Evolutionary conservation across 2,888 invertebrate genomes (phyloP), one percentile per base, ranked within the genome.

Genomic region (Phrixothrix hirtus): DNA sequence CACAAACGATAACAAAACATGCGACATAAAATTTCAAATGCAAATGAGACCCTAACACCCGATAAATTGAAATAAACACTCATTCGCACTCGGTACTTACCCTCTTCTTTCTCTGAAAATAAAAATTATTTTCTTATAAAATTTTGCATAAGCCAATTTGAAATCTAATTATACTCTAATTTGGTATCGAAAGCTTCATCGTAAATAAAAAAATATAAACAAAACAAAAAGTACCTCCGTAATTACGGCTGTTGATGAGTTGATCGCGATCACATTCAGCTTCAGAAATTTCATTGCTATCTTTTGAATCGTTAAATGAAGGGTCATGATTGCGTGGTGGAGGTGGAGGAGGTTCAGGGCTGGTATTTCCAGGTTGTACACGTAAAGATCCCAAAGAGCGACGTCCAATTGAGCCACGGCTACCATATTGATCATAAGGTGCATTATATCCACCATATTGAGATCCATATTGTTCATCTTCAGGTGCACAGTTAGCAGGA

Each of bases 211-310:
- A 49, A n/a, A n/a, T n/a, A n/a, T n/a, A n/a, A n/a, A n/a, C n/a
- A n/a, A n/a, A n/a, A n/a, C n/a, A n/a, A n/a, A 60, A 77, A 82
- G 82, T 81, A 92, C 92, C 92, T 73, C 91, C 90, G 73, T 91
- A 91, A 76, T 87, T 90, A 69, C 91, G 86, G 53, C 85, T 86
- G 78, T 89, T 86, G 68, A 84, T 81, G 51, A 84, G 74, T 68
- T 87, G 87, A 73, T 88, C 88, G 60, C 88, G 88, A 80, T 93
- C 93, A 76, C 93, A 93, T 77, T 93, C 93, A 66, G 93, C 92
- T 78, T 93, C 93, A 72, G 92, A 92, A 77, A 92, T 91, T 78
- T 93, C 93, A 79, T 92, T 93, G 77, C 92, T 92, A 76, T 93
- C 92, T 81, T 93, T 93, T 74, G 92, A 92, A 77, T 93, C 93